These are phyloP conservation scores for Agrotis clavis DNA, from an alignment of 2,888 invertebrate genomes.

Conservation along the genomic window DNA sequence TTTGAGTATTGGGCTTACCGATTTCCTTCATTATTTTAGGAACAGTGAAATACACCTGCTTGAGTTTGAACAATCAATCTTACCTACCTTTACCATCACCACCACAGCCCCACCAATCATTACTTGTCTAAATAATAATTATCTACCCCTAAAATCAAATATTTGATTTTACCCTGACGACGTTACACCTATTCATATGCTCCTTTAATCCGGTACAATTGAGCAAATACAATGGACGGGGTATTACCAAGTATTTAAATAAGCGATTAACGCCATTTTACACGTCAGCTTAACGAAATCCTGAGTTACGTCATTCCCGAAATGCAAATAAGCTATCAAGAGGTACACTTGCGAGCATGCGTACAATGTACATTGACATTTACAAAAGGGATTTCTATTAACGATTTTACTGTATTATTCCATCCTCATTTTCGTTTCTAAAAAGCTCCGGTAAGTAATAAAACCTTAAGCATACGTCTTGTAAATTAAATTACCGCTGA, in stretches of 20 bases:
- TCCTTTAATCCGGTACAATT: constrained; percentile 67
- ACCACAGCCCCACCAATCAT: constrained; percentile 1
- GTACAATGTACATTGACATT: constrained; percentile 23
- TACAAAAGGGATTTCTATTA: constrained; percentile 20
- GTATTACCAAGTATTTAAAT: constrained; percentile 79
- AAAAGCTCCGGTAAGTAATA: constrained; percentile 55
- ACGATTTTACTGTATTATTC: constrained; percentile 9
- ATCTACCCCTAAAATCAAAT: constrained; percentile 15
- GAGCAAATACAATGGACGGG: constrained; percentile 70
- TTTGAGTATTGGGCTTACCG: too few relatives aligned
- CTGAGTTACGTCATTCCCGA: constrained; percentile 76
- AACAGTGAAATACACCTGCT: too few relatives aligned
- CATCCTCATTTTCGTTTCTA: constrained; percentile 15
- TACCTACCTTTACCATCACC: too few relatives aligned
- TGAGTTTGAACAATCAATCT: too few relatives aligned
- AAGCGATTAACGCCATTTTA: constrained; percentile 84
- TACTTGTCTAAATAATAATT: constrained; percentile 19
- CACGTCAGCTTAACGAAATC: constrained; percentile 82
- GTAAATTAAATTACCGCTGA: constrained; percentile 66
- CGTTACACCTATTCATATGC: constrained; percentile 56
- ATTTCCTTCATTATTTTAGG: too few relatives aligned
- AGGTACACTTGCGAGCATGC: constrained; percentile 39
- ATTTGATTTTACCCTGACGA: constrained; percentile 51
- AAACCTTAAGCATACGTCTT: constrained; percentile 57
- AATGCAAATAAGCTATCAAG: constrained; percentile 75